Conservation (phyloP, 2,113 vertebrate species). For the Elachura formosa region DNA sequence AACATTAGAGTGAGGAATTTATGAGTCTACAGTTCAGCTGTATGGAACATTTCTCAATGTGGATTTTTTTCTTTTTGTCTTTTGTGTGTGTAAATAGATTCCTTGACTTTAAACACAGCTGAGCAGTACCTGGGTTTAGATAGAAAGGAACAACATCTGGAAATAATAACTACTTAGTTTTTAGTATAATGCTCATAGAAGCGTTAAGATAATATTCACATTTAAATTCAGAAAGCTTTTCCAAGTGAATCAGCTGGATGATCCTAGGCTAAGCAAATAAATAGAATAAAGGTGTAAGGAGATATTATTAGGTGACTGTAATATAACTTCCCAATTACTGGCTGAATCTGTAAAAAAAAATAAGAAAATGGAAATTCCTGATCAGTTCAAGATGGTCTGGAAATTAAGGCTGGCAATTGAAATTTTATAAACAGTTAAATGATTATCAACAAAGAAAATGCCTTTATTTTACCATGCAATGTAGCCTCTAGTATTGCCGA, state of each 20-base stretch:
- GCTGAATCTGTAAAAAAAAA: not conserved
- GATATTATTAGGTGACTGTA: not conserved
- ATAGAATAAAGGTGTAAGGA: not conserved
- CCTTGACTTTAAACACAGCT: conserved; percentile 13
- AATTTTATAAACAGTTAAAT: not conserved
- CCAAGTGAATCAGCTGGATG: not conserved
- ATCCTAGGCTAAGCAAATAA: not conserved
- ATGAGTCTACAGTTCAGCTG: conserved; percentile 41
- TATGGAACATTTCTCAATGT: not conserved
- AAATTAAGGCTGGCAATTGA: not conserved
- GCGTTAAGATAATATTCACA: not conserved
- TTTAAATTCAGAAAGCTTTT: not conserved
- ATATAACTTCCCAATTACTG: not conserved
- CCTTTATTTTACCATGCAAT: not conserved
- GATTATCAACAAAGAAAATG: not conserved
- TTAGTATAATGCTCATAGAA: not conserved
- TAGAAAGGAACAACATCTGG: not conserved
- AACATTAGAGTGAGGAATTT: conserved; percentile 53
- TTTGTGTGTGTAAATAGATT: not conserved
- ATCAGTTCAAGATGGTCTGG: not conserved
- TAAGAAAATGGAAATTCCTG: not conserved
- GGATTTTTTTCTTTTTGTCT: not conserved
- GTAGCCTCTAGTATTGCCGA: not conserved
- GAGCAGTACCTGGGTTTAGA: not conserved
- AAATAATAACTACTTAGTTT: not conserved